Base-by-base conservation (phyloP, 2,113 vertebrate genomes). In the Motacilla alba region DNA sequence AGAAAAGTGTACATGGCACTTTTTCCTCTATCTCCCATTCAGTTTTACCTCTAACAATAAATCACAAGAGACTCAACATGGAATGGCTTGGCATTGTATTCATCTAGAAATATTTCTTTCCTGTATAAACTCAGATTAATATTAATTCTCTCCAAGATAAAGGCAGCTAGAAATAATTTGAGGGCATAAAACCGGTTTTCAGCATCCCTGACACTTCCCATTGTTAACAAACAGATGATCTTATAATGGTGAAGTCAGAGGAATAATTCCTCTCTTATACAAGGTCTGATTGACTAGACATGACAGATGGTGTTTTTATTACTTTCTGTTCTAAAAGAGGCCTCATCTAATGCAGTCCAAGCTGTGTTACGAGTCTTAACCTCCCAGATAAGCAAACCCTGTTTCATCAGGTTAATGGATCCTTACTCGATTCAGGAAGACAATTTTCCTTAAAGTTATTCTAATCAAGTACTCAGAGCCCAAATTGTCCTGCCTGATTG, bases 401-500 rank as follows among this genome's bases (percentile, higher is more conserved):
- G 69, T 93, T 96, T 94, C 95, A 94, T 96, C 83, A 96, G 90
- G 92, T 96, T 96, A 96, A 96, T 95, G 92, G 90, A 93, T 93
- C 89, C 78, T 93, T 89, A 94, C 89, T 95, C 93, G 93, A 97
- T 93, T 90, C 93, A 95, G 93, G 85, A 91, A 94, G 76, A 90
- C 83, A 96, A 96, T 97, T 96, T 93, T 93, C 92, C 69, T 93
- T 93, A 76, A 95, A 94, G 74, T 94, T 97, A 96, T 94, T 96
- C 92, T 96, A 94, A 96, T 96, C 93, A 93, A 96, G 83, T 92
- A 87, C 76, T 93, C 69, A 11, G 86, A 90, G 80, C 13, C 73
- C 62, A 92, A 47, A 96, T 87, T 95, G 73, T 93, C 83, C 80
- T 66, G 70, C 49, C 49, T 89, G 95, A 96, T 82, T 84, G 90